Conservation (phyloP, 2,113 vertebrate species). For the Chelonoidis abingdonii region DNA sequence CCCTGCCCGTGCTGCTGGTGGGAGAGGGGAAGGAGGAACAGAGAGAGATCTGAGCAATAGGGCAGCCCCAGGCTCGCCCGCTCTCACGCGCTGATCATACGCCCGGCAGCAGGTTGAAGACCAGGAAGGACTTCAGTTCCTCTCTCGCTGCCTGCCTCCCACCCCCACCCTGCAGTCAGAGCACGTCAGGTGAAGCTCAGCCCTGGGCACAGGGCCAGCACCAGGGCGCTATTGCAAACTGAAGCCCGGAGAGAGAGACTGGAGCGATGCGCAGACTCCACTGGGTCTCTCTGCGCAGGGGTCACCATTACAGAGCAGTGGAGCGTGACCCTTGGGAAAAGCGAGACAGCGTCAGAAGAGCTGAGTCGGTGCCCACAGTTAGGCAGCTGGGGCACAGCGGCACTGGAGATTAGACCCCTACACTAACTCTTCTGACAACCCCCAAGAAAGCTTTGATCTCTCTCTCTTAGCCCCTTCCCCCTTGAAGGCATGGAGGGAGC, state of each 20-base stretch:
- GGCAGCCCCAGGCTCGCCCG: background rate
- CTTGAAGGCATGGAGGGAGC: background rate
- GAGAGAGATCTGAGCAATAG: background rate
- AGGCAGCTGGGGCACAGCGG: background rate
- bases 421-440: background rate
- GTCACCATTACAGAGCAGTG: background rate
- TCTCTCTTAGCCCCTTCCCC: background rate
- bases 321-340: background rate
- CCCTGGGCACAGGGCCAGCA: background rate
- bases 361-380: background rate
- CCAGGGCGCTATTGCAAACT: background rate
- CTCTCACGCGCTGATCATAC: background rate
- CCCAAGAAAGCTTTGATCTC: background rate
- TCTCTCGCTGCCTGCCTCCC: background rate
- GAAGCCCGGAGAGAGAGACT: background rate
- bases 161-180: background rate
- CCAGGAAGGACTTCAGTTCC: background rate
- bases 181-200: background rate
- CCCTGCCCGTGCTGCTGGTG: rapidly evolving
- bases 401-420: background rate
- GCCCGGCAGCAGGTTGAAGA: background rate
- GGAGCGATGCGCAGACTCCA: background rate
- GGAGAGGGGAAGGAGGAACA: background rate
- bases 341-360: background rate
- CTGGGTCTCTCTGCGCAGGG: background rate